phyloP scores from a whole-genome alignment of 2,888 invertebrate species.

The Idaea straminata region DNA sequence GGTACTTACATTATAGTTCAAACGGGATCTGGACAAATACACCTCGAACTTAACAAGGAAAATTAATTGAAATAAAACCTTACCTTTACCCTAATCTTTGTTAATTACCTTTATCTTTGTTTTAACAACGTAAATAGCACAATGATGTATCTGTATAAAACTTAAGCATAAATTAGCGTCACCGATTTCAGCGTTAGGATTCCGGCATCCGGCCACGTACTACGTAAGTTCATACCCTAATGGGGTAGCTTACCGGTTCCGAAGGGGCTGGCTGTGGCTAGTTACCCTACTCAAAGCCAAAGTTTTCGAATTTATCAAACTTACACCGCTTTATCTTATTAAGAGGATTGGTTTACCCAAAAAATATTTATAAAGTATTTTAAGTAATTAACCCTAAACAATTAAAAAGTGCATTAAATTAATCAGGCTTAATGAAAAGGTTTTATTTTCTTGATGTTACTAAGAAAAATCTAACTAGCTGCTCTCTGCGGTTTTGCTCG shows the following conservation, averaged over 20 bases:
- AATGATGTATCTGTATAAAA: neutral
- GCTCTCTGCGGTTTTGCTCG: too few species aligned
- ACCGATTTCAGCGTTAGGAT: neutral
- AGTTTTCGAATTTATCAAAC: neutral
- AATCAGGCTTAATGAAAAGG: neutral
- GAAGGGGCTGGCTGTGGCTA: neutral
- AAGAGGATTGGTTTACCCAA: neutral
- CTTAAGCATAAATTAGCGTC: neutral
- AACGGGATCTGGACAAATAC: too few species aligned
- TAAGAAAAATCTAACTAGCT: too few species aligned
- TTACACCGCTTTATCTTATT: neutral
- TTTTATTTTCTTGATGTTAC: too few species aligned
- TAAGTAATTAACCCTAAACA: neutral
- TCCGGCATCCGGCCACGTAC: neutral
- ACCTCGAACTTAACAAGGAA: too few species aligned
- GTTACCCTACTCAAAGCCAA: conserved; percentile 1
- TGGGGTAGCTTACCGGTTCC: neutral
- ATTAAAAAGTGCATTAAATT: neutral
- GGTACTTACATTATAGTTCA: too few species aligned
- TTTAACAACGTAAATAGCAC: too few species aligned
- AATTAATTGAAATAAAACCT: too few species aligned
- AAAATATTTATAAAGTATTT: neutral
- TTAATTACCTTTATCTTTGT: too few species aligned
- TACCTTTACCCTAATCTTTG: too few species aligned
- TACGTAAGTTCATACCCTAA: neutral